phyloP scores from a whole-genome alignment of 2,797 vertebrate genomes.

The Neostethus bicornis region DNA sequence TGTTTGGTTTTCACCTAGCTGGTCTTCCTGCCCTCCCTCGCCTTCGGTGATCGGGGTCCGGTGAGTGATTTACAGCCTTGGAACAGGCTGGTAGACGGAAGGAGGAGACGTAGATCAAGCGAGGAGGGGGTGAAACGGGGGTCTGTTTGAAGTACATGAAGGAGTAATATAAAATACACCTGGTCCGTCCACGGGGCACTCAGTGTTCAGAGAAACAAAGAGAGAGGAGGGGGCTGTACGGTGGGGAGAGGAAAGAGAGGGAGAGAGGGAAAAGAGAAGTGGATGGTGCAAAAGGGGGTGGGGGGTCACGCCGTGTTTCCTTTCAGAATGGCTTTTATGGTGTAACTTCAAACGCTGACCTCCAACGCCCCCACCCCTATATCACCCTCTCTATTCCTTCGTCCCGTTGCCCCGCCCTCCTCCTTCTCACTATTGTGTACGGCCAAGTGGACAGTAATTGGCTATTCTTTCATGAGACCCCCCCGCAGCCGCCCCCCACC shows the following conservation, averaged over 20 bases:
- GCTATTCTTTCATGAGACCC: conserved; percentile 77
- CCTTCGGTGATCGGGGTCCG: conserved; percentile 41
- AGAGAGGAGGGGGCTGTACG: conserved; percentile 44
- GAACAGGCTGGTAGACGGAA: conserved; percentile 50
- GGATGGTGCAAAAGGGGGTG: conserved; percentile 54
- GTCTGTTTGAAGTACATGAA: conserved; percentile 83
- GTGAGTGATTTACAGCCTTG: conserved; percentile 62
- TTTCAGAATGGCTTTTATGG: conserved; percentile 86
- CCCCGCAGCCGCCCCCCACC: conserved; percentile 35
- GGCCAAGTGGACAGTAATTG: conserved; percentile 83
- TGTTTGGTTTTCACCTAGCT: conserved; percentile 29
- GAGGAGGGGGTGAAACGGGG: conserved; percentile 59
- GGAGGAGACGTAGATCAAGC: conserved; percentile 48
- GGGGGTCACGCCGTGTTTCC: conserved; percentile 79
- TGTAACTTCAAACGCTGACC: conserved; percentile 83
- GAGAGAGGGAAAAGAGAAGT: conserved; percentile 46
- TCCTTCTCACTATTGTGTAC: conserved; percentile 77
- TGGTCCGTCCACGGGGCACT: conserved; percentile 76
- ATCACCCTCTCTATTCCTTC: conserved; percentile 52
- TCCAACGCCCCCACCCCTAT: conserved; percentile 56
- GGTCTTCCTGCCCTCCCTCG: conserved; percentile 3
- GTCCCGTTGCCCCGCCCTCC: conserved; percentile 62
- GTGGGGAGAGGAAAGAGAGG: conserved; percentile 50
- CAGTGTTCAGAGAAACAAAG: conserved; percentile 70
- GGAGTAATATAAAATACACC: conserved; percentile 86